Percentiles rank a stretch among this genome's conserved stretches.
Evolutionary conservation across 2,888 invertebrate species (phyloP).

Genomic region (Dione vanillae): DNA sequence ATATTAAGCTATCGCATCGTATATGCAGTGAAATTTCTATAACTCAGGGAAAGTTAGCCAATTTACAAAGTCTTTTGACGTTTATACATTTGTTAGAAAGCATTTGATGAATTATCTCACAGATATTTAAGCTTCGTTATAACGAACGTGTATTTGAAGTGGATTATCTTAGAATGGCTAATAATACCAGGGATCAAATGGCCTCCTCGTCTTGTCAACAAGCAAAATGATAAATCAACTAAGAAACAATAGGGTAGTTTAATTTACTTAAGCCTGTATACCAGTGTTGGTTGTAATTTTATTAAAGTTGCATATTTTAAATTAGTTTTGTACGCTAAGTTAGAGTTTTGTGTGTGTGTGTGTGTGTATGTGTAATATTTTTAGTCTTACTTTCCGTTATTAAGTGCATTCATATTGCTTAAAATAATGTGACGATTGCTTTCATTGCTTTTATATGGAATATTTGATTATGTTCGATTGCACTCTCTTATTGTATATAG

Average conservation of each 20-base stretch:
- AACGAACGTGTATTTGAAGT: slow-evolving; percentile 35
- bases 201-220: slow-evolving; percentile 60
- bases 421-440: too few species aligned
- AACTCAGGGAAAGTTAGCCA: neutral
- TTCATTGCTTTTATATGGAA: too few species aligned
- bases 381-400: too few species aligned
- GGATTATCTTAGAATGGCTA: slow-evolving; percentile 48
- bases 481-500: too few species aligned
- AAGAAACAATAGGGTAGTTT: slow-evolving; percentile 62
- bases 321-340: neutral
- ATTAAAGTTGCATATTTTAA: neutral
- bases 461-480: too few species aligned
- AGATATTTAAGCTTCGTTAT: slow-evolving; percentile 36
- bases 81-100: slow-evolving; percentile 34
- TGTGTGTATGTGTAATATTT: too few species aligned
- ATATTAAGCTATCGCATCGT: neutral
- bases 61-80: slow-evolving; percentile 11
- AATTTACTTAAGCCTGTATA: slow-evolving; percentile 46
- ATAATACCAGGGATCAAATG: slow-evolving; percentile 57
- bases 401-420: too few species aligned
- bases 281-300: slow-evolving; percentile 29
- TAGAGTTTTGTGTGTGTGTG: neutral
- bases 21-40: neutral
- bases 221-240: slow-evolving; percentile 70
- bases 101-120: slow-evolving; percentile 28